Percentiles rank a stretch among this genome's conserved stretches.
Conservation (phyloP, 2,797 vertebrate genomes). For the Sebastolobus altivelis region DNA sequence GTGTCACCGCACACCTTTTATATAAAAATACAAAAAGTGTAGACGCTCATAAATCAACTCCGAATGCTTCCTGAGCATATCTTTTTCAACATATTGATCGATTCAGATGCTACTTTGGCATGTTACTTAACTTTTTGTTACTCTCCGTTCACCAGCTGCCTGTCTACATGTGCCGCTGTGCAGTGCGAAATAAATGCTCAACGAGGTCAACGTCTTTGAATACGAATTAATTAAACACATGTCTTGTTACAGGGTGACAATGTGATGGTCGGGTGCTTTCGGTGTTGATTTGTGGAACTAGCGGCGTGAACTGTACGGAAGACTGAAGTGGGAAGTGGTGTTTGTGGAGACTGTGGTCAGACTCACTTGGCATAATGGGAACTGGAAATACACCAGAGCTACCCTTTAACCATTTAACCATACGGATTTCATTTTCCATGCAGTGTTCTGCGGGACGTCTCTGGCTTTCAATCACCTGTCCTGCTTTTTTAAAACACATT, state of each 20-base stretch:
- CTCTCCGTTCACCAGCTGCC: slow-evolving; percentile 25
- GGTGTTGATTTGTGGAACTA: slow-evolving; percentile 21
- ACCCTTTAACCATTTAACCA: slow-evolving; percentile 51
- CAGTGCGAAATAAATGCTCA: slow-evolving; percentile 13
- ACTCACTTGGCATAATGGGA: slow-evolving; percentile 43
- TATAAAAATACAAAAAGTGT: slow-evolving; percentile 3
- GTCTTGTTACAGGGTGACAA: slow-evolving; percentile 1
- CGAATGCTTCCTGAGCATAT: slow-evolving; percentile 24
- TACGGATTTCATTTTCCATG: slow-evolving; percentile 22
- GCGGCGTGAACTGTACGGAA: slow-evolving; percentile 11
- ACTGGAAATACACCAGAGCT: slow-evolving; percentile 29
- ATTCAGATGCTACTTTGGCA: slow-evolving; percentile 22
- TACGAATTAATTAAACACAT: background rate
- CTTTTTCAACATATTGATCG: slow-evolving; percentile 29
- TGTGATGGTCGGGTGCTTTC: slow-evolving; percentile 3
- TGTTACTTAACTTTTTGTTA: slow-evolving; percentile 54
- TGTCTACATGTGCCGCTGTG: slow-evolving; percentile 24
- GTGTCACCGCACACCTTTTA: slow-evolving; percentile 30
- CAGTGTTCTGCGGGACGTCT: slow-evolving; percentile 6
- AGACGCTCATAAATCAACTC: slow-evolving; percentile 19
- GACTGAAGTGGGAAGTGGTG: background rate
- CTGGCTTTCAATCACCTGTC: slow-evolving; percentile 3
- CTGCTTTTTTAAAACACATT: slow-evolving; percentile 32
- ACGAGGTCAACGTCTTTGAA: slow-evolving; percentile 14
- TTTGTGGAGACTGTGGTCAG: slow-evolving; percentile 45